Evolutionary conservation across 2,113 vertebrate genomes (phyloP), one percentile per base, ranked within the genome.

Genomic region (Pterophyllum scalare): DNA sequence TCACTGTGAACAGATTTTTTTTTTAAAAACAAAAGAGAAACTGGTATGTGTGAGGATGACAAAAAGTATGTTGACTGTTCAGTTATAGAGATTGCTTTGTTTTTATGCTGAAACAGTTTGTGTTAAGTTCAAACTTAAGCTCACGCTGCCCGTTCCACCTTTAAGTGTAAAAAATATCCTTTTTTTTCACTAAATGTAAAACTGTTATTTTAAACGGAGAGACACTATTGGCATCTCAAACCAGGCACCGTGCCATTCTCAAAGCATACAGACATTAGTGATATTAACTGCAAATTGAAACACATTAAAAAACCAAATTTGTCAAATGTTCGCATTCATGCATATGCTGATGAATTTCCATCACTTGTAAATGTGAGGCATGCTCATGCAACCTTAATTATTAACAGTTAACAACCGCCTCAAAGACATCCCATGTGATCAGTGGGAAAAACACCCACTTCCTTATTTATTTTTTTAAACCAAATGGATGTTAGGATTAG

Each of bases 341-440:
- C 83, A 59, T 40, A 35, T 72, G 26, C 3, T 84, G 8, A 85
- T 77, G 8, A 62, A 80, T 88, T 65, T 8, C 43, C 72, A 85
- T 90, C 24, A 60, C 15, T 77, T 38, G 61, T 58, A 76, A 85
- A 86, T 85, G 26, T 20, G 61, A 81, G 17, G 54, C 77, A 75
- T 6, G 12, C 33, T 78, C n/a, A 17, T 56, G 15, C 7, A 0
- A 79, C 52, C 1, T 77, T 56, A 80, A 86, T 91, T 83, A 83
- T 43, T 77, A 75, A 40, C 77, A 56, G 19, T 70, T 83, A 85
- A 15, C 81, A 65, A 43, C 62, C 7, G 22, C n/a, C 2, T 22
- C 35, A 43, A 43, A 40, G 3, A 3, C 13, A 15, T 40, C 12
- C 22, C n/a, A 4, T 4, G 24, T 43, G 1, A 3, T 38, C 4